phyloP scores from a whole-genome alignment of 2,797 vertebrate species.

The Carduelis carduelis region DNA sequence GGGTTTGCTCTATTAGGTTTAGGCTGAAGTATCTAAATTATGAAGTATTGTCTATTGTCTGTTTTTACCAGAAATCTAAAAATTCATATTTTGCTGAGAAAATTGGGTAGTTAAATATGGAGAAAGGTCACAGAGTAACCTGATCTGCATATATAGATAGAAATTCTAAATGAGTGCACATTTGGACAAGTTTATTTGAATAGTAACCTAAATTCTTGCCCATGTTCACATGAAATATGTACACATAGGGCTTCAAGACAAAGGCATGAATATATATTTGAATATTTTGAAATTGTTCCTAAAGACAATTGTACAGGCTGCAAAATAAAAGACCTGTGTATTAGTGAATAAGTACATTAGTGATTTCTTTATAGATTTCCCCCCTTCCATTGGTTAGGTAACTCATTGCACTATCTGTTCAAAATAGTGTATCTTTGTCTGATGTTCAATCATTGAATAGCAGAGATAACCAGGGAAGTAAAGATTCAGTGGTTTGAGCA shows the following conservation, averaged over 20 bases:
- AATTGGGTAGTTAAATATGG: background rate
- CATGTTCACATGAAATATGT: background rate
- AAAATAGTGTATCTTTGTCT: background rate
- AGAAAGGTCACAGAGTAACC: background rate
- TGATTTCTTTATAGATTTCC: background rate
- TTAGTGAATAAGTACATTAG: background rate
- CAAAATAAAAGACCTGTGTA: background rate
- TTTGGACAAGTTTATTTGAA: background rate
- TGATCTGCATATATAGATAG: background rate
- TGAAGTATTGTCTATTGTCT: background rate
- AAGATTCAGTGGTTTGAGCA: background rate
- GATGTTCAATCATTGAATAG: background rate
- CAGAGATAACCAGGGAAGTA: background rate
- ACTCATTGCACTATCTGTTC: background rate
- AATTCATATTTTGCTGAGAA: background rate
- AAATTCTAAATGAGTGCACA: background rate
- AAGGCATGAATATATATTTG: background rate
- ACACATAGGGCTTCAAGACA: background rate
- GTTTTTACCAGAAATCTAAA: background rate
- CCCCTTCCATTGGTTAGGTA: background rate
- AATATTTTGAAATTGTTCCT: background rate
- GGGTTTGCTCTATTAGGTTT: background rate
- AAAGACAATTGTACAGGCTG: background rate
- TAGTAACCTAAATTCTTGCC: background rate
- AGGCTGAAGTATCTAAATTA: background rate